phyloP scores from a whole-genome alignment of 2,113 vertebrate genomes.

The Butorides virescens region DNA sequence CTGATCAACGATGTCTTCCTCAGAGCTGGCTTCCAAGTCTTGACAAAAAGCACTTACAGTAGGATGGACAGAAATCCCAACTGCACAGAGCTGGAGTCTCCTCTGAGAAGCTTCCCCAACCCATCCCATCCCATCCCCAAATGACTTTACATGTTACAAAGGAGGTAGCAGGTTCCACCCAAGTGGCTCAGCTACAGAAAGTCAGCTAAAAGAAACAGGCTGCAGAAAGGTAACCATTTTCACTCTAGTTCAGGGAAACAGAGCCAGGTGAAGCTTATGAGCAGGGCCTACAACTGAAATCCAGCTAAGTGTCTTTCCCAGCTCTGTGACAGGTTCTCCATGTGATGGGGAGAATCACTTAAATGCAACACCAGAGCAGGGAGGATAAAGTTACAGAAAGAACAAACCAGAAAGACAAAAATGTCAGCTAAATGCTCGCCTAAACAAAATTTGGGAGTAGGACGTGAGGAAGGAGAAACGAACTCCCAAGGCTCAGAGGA shows the following conservation, averaged over 20 bases:
- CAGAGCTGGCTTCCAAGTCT: neutral
- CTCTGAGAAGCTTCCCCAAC: neutral
- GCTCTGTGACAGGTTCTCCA: neutral
- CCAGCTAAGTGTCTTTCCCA: neutral
- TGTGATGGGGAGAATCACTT: neutral
- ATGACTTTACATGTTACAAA: neutral
- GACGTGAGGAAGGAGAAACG: neutral
- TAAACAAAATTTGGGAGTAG: neutral
- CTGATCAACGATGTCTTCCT: neutral
- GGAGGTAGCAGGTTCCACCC: neutral
- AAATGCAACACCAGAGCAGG: neutral
- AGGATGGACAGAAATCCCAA: neutral
- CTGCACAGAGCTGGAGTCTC: neutral
- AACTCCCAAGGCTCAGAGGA: neutral
- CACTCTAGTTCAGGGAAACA: neutral
- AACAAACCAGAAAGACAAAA: neutral
- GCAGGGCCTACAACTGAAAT: neutral
- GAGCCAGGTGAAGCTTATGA: neutral
- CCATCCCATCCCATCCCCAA: neutral
- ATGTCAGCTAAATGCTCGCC: neutral
- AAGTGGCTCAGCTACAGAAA: neutral
- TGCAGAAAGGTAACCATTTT: neutral
- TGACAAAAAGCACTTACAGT: neutral
- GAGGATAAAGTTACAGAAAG: neutral
- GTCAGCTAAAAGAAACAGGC: neutral